Evolutionary conservation across 2,113 vertebrate species (phyloP), one percentile per base, ranked within the genome.

Genomic region (Psophia crepitans): DNA sequence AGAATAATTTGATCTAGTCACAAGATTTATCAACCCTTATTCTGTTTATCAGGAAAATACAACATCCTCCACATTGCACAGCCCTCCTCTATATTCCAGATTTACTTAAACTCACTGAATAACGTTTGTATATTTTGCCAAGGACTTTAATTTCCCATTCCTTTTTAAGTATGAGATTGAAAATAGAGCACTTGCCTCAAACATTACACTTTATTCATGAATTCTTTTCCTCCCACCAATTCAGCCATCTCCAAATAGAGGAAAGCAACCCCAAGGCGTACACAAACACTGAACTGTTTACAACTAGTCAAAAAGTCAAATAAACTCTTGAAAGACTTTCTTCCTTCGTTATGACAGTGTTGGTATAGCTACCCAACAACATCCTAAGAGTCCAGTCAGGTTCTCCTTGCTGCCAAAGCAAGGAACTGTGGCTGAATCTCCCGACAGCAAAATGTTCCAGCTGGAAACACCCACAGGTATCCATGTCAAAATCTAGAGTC

Each of bases 121-220:
- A 86, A 70, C 37, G 49, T 79, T 16, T 16, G 20, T 27, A 8
- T 61, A 82, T 83, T 84, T 91, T 57, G 65, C 64, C 69, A 94
- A 80, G 39, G 18, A 94, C 39, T 73, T 70, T 14, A 61, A 87
- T 82, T 95, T 87, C 44, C 57, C 91, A 69, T 79, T 94, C 66
- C 66, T 76, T 96, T 93, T 82, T 37, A 85, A 91, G 78, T 53
- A 89, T 28, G 22, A 82, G 61, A 79, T 12, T 68, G 65, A 82
- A 95, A 89, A 95, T 78, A 93, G 43, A 93, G 32, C 20, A 76
- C 51, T 89, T 83, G 81, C 65, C 74, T 87, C 57, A 89, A 79
- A 61, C 24, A 28, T 37, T 73, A 51, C 28, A 83, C 28, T 87
- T 93, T 26, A 84, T 60, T 87, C 28, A 89, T 18, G 1, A 86